Conservation (phyloP, 1,140 invertebrate genomes). For the Eubasilissa regina region DNA sequence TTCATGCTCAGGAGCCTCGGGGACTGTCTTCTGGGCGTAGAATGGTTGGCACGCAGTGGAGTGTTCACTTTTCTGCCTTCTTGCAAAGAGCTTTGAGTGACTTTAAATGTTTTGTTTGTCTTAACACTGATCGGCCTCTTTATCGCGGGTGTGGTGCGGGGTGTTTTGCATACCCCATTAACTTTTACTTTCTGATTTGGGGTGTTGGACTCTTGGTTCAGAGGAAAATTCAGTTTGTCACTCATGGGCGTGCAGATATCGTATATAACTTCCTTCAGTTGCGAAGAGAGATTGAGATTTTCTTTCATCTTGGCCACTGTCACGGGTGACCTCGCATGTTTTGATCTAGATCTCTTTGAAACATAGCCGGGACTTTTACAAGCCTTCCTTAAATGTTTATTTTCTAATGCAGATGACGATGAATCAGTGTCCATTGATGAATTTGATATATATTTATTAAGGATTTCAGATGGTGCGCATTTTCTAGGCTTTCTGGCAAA, state of each 20-base stretch:
- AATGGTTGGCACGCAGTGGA: conserved; percentile 55
- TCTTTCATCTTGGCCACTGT: conserved; percentile 52
- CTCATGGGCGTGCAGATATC: conserved; percentile 57
- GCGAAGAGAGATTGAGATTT: conserved; percentile 55
- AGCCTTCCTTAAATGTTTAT: conserved; percentile 41
- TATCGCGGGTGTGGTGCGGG: conserved; percentile 46
- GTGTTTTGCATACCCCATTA: conserved; percentile 45
- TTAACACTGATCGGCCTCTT: conserved; percentile 55
- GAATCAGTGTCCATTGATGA: conserved; percentile 44
- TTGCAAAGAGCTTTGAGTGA: neutral
- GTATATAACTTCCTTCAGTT: conserved; percentile 59
- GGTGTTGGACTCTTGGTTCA: conserved; percentile 25
- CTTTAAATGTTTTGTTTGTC: conserved; percentile 42
- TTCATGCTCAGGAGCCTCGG: conserved; percentile 53
- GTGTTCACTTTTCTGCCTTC: conserved; percentile 49
- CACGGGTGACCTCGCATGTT: conserved; percentile 46
- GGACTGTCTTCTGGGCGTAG: conserved; percentile 55
- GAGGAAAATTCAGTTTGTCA: conserved; percentile 45
- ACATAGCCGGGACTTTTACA: conserved; percentile 56
- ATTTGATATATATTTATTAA: conserved; percentile 23
- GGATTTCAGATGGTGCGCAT: conserved; percentile 17
- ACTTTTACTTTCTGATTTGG: conserved; percentile 33
- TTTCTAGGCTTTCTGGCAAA: conserved; percentile 58
- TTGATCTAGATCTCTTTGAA: conserved; percentile 52
- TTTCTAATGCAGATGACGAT: conserved; percentile 31